A percentile compares a stretch with the other conserved stretches of the same genome.
Evolutionary conservation across 2,888 invertebrate genomes (phyloP).

Genomic region (Trimorus sp.): DNA sequence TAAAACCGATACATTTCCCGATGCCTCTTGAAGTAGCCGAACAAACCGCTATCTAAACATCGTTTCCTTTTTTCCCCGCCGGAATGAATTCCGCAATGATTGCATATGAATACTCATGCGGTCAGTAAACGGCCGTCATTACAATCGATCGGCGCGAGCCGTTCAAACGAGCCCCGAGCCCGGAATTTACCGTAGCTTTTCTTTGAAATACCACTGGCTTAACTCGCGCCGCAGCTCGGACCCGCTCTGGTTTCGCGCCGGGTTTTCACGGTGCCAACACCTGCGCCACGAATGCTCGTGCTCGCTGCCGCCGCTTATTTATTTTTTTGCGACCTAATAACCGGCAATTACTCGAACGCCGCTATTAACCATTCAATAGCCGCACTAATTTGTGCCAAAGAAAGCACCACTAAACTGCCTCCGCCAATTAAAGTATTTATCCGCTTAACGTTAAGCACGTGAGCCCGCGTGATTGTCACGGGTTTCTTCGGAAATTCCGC

Average conservation of each 20-base stretch:
- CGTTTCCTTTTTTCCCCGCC: neutral
- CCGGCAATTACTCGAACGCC: conserved; percentile 74
- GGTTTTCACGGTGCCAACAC: conserved; percentile 50
- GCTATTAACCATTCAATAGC: conserved; percentile 70
- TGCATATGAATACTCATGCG: conserved; percentile 36
- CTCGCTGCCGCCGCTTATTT: conserved; percentile 28
- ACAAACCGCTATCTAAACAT: neutral
- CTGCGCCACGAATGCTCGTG: conserved; percentile 39
- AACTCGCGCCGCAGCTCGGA: conserved; percentile 25
- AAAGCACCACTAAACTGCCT: conserved; percentile 50
- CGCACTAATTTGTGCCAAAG: conserved; percentile 49
- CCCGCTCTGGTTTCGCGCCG: conserved; percentile 27
- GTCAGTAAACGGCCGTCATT: conserved; percentile 32
- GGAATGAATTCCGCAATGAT: conserved; percentile 14
- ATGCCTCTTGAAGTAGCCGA: no score
- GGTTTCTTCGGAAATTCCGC: conserved; percentile 24
- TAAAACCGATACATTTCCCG: no score
- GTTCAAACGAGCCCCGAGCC: conserved; percentile 40
- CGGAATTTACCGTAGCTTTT: conserved; percentile 45
- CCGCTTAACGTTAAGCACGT: conserved; percentile 33
- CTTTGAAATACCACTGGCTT: conserved; percentile 34
- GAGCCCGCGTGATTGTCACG: conserved; percentile 20
- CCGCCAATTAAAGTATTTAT: conserved; percentile 49
- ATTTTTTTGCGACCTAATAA: conserved; percentile 73
- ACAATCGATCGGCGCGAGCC: conserved; percentile 35